Base-by-base conservation (phyloP, 1,140 invertebrate genomes). In the Thalassaphorura encarpata region DNA sequence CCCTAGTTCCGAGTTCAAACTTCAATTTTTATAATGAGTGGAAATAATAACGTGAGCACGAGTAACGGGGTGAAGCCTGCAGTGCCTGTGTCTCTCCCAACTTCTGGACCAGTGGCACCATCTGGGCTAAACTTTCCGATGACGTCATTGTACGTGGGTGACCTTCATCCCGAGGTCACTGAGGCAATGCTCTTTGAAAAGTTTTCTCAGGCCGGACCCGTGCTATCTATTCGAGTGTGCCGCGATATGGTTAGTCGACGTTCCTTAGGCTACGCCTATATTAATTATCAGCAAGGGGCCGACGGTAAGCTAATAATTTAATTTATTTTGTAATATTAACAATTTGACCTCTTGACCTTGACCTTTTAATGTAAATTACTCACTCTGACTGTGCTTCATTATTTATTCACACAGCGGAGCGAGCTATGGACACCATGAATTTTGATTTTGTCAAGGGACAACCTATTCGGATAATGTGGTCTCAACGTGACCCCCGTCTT, bases 381-480 rank as follows among this genome's bases (percentile, higher is more conserved):
- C 67, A 99, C 99, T 96, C 99, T 96, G 96, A 97, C 93, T 54
- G 92, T 98, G 75, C 81, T 95, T 70, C 96, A 99, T 79, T 95
- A 96, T 31, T 52, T 19, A 1, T 47, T 39, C 63, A 71, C 73
- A 56, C 71, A 97, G 95, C 97, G 72, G 97, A 99, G 78, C 81
- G 94, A 72, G 97, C 96, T 55, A 75, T 99, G 64, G 97, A 99
- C 73, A 96, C 94, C 1, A 98, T 99, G 96, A 99, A 99, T 73
- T 99, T 99, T 76, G 97, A 99, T 73, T 82, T 90, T 67, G 83
- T 99, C 63, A 95, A 96, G 72, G 92, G 92, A 58, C 83, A 89
- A 67, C 96, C 96, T 57, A 97, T 99, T 72, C 83, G 97, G 71
- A 99, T 99, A 67, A 99, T 99, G 97, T 99, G 97, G 97, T 97